Evolutionary conservation across 2,888 invertebrate genomes (phyloP).

Genomic region (Gerris lacustris): DNA sequence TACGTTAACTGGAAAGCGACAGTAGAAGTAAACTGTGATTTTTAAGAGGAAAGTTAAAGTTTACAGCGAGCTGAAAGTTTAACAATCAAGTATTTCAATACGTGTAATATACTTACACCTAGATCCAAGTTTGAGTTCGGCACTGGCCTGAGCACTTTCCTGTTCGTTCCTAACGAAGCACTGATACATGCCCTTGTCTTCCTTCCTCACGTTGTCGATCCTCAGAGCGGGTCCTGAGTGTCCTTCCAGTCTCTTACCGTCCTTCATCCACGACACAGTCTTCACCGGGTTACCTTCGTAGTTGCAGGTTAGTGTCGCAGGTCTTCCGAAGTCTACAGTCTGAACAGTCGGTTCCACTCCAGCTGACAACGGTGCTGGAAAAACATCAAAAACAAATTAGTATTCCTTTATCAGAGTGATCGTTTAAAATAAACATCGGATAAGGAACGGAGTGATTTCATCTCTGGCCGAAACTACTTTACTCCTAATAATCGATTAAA

Average conservation of each 20-base stretch:
- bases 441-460: too few species aligned
- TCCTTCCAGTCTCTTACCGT: constrained; percentile 73
- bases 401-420: not conserved
- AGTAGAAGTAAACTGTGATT: too few species aligned
- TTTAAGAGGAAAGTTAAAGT: too few species aligned
- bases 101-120: constrained; percentile 48
- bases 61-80: too few species aligned
- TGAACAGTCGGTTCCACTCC: constrained; percentile 81
- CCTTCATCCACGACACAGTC: constrained; percentile 83
- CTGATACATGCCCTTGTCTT: constrained; percentile 95
- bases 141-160: constrained; percentile 84
- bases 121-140: constrained; percentile 84
- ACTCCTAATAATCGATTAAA: too few species aligned
- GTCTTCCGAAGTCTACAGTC: constrained; percentile 84
- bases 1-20: too few species aligned
- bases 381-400: constrained; percentile 10
- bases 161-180: constrained; percentile 88
- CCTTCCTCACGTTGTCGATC: constrained; percentile 81
- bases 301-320: constrained; percentile 83
- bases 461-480: too few species aligned
- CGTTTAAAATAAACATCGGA: not conserved
- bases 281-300: constrained; percentile 63
- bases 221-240: constrained; percentile 62
- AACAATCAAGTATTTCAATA: too few species aligned
- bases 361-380: constrained; percentile 66